These are phyloP conservation scores for Pseudonaja textilis DNA, from an alignment of 2,113 vertebrate genomes.

Conservation along the genomic window DNA sequence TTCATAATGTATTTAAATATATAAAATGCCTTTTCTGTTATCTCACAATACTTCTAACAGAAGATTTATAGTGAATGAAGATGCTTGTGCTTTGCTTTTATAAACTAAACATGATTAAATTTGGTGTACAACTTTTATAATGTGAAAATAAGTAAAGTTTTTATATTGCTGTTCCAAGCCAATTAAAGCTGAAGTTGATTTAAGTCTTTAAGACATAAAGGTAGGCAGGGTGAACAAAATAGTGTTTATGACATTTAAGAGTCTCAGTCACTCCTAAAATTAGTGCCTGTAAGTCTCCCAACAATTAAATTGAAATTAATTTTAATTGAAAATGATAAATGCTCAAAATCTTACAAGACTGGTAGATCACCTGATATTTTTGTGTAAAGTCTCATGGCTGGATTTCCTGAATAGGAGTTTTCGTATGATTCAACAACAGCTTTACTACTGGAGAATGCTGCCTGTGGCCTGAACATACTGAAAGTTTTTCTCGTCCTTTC, in stretches of 20 bases:
- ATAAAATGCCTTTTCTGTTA: neutral
- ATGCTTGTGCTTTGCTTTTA: neutral
- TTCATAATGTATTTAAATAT: neutral
- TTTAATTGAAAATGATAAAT: neutral
- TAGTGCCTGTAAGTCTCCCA: neutral
- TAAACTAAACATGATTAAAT: neutral
- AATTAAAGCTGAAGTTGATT: neutral
- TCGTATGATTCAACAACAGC: neutral
- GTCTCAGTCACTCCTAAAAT: neutral
- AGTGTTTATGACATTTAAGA: neutral
- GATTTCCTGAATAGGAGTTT: neutral
- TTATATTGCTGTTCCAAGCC: neutral
- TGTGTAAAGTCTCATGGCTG: neutral
- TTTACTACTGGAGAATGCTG: neutral
- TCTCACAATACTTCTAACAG: neutral
- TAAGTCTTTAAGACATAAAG: neutral
- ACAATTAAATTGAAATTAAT: neutral
- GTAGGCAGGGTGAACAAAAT: neutral
- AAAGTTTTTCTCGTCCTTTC: neutral
- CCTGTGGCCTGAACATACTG: neutral
- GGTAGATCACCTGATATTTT: neutral
- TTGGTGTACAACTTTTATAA: neutral
- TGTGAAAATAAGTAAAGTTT: neutral
- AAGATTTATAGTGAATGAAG: neutral
- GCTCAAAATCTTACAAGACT: neutral